Evolutionary conservation across 2,888 invertebrate species (phyloP), one percentile per base, ranked within the genome.

Genomic region (Rugalucina vietnamica): DNA sequence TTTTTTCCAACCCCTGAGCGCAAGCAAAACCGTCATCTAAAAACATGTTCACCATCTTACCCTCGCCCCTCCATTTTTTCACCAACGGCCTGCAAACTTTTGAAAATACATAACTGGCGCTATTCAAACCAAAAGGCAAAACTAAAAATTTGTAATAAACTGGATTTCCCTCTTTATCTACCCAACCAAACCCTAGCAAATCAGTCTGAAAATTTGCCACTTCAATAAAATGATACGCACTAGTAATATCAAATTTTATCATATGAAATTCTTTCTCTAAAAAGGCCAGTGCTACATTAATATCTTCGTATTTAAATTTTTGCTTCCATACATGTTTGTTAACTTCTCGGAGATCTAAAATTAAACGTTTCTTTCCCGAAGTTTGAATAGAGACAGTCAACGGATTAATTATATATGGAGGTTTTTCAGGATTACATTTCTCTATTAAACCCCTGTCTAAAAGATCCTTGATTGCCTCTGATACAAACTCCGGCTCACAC

Each of bases 151-250:
- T 76, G n/a, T 74, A 80, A 43, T 69, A 76, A 34, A 18, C 27
- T n/a, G 34, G 14, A 8, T 29, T 37, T n/a, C 71, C 76, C 24
- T 39, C 21, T n/a, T 5, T 21, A 34, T 32, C 27, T 14, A 21
- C 14, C 74, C 74, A 82, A 24, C 50, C 2, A 72, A 76, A 81
- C n/a, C 81, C 73, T 21, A 79, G 37, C 50, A 39, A 82, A 21
- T 79, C 65, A 34, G 80, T 82, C 29, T 81, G 76, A 29, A 43
- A 36, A 36, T 37, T 5, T 54, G 21, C 75, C n/a, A 80, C 75
- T 36, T 84, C 84, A 24, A 84, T 79, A 39, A 83, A 83, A 83
- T 84, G 84, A 49, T 84, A 84, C 4, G 84, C 84, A 57, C 77
- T 80, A 0, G 72, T 80, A 5, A 84, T 27, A 70, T 84, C 80